A percentile compares a stretch with the other conserved stretches of the same genome.
These are phyloP conservation scores for Ophioninae sp. DNA, from an alignment of 2,888 invertebrate genomes.

Conservation along the genomic window DNA sequence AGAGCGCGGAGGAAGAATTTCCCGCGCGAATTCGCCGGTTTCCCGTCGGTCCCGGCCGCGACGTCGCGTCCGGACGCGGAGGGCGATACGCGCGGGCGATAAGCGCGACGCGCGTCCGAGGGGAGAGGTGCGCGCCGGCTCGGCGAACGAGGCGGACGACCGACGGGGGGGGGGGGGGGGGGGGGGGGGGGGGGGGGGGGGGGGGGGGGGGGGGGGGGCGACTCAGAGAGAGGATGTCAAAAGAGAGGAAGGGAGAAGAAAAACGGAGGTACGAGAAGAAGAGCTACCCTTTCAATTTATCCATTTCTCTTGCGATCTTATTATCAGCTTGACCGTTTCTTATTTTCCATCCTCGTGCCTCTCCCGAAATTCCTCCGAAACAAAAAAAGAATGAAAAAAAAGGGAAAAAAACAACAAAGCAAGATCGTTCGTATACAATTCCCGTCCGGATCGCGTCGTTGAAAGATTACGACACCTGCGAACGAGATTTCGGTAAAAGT, in stretches of 20 bases:
- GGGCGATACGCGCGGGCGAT: not conserved
- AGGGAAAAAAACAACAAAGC: too few species aligned
- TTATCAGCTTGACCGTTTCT: conserved; percentile 28
- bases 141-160: not conserved
- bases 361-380: conserved; percentile 9
- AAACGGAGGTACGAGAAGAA: conserved; percentile 7
- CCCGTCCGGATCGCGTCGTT: conserved; percentile 18
- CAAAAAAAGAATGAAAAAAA: not conserved
- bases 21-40: conserved; percentile 79
- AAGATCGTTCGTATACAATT: not conserved
- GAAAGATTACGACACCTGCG: conserved; percentile 50
- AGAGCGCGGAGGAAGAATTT: conserved; percentile 16
- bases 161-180: not conserved
- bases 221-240: not conserved
- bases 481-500: conserved; percentile 30
- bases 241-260: conserved; percentile 2
- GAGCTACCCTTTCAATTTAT: conserved; percentile 41
- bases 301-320: conserved; percentile 39
- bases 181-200: not conserved
- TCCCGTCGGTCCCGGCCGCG: conserved; percentile 70
- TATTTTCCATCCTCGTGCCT: not conserved
- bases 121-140: not conserved
- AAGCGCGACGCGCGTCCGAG: too few species aligned
- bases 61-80: conserved; percentile 31
- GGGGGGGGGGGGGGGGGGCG: not conserved